Conservation (phyloP, 2,797 vertebrate genomes). For the Amblyraja radiata region DNA sequence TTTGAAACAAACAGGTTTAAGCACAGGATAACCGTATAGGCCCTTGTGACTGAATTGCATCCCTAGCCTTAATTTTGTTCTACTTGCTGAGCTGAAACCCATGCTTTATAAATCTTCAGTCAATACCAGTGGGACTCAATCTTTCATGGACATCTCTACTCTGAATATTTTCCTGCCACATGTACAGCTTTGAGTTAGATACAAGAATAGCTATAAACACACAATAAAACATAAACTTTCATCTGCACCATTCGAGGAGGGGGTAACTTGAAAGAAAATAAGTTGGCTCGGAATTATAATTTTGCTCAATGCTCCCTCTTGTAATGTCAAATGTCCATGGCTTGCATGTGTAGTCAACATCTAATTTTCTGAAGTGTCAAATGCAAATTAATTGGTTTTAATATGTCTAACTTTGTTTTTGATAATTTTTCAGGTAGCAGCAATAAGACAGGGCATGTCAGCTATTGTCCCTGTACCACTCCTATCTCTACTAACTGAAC, state of each 20-base stretch:
- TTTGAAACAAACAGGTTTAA: background rate
- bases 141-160: background rate
- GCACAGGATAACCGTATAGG: background rate
- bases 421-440: constrained; percentile 56
- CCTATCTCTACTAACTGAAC: constrained; percentile 68
- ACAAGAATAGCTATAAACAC: background rate
- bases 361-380: background rate
- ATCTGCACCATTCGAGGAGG: background rate
- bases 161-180: background rate
- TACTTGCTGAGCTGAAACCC: background rate
- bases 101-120: background rate
- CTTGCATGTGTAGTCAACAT: background rate
- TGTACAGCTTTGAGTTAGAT: background rate
- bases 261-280: background rate
- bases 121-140: background rate
- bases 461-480: constrained; percentile 70
- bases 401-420: background rate
- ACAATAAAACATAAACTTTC: background rate
- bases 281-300: background rate
- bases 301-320: background rate
- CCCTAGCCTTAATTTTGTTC: background rate
- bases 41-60: background rate
- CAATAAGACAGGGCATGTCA: constrained; percentile 71
- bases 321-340: background rate
- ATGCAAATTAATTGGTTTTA: background rate